Base-by-base conservation (phyloP, 2,113 vertebrate genomes). In the Pleuronectes platessa region DNA sequence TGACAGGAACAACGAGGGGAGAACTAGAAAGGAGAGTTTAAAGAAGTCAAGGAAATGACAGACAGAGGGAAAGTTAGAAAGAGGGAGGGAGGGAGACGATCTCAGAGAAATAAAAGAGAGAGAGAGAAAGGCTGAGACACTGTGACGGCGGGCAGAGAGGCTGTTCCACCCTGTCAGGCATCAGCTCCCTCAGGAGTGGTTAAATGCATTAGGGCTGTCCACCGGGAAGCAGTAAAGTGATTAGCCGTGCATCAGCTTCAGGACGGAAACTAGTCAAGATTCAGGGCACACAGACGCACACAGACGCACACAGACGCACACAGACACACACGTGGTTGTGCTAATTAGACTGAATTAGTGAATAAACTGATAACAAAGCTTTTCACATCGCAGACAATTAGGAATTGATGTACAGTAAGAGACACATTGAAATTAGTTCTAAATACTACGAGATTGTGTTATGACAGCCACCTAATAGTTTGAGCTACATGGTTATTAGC, bases 181-280 rank as follows among this genome's bases (percentile, higher is more conserved):
- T 31, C 56, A 23, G 78, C 64, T 88, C 88, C 85, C 86, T 74
- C 80, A 64, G 89, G 90, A 82, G 70, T 73, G 71, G 47, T 88
- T 90, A 86, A 87, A 85, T 42, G 81, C 89, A 87, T 92, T 86
- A 88, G 68, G 59, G 54, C 73, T 58, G 72, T 89, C 89, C 76
- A 49, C 79, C 26, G 79, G 86, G 86, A 86, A 73, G 71, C 71
- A 85, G 61, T 47, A 61, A 74, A 82, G 87, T 92, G 84, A 91
- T 90, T 90, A 90, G 74, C 47, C 6, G 47, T 18, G 47, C 86
- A 83, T 86, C 78, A 75, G 81, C 85, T 84, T 65, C 65, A 76
- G 21, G 79, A 74, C 23, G 3, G 68, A 65, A 82, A 63, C 61
- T 66, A 74, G 60, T 71, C 69, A 42, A 42, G 64, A 82, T 71